phyloP scores from a whole-genome alignment of 2,888 invertebrate genomes.

The Cyrtodaria siliqua region DNA sequence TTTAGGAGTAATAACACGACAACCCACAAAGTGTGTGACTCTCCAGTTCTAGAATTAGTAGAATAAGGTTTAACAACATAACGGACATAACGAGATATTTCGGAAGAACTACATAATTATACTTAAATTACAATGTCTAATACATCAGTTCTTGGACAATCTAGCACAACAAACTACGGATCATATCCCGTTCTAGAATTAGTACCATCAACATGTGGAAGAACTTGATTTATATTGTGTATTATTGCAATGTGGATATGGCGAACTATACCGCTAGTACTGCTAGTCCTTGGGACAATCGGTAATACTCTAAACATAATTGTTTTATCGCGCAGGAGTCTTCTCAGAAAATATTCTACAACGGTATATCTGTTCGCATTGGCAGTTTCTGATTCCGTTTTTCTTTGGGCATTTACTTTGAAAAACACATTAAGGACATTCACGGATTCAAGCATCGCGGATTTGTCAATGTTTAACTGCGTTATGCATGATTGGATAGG shows the following conservation, averaged over 20 bases:
- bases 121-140: no score
- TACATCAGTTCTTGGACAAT: no score
- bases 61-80: no score
- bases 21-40: no score
- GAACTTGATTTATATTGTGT: no score
- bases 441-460: background rate
- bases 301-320: conserved; percentile 30
- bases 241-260: conserved; percentile 27
- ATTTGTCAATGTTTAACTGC: conserved; percentile 13
- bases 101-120: no score
- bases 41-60: no score
- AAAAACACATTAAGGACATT: conserved; percentile 1
- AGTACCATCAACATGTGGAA: no score
- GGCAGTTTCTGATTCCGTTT: conserved; percentile 15
- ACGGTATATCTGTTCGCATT: conserved; percentile 17
- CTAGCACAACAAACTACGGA: no score
- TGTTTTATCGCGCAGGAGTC: conserved; percentile 8
- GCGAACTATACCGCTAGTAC: conserved; percentile 7
- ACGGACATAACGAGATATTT: no score
- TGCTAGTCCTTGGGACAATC: conserved; percentile 21
- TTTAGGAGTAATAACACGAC: no score
- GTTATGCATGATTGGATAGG: conserved; percentile 5
- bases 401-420: conserved; percentile 21
- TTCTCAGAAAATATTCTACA: conserved; percentile 25
- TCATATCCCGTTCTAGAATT: no score